Evolutionary conservation across 2,113 vertebrate species (phyloP).

Genomic region (Rhinichthys klamathensis): DNA sequence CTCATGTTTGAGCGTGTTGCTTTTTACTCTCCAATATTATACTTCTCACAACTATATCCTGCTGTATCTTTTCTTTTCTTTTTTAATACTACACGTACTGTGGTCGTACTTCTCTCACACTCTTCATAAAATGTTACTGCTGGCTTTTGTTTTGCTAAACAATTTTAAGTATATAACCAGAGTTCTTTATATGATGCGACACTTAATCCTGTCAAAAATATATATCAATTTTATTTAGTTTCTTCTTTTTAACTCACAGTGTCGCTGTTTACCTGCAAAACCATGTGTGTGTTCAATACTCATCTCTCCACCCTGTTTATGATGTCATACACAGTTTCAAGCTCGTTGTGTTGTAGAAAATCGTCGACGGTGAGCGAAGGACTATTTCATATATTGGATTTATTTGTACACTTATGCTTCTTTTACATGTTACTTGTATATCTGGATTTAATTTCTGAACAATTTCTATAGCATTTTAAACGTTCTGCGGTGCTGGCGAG

Average conservation of each 20-base stretch:
- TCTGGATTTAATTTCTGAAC: neutral
- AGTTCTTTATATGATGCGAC: no score
- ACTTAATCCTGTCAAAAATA: neutral
- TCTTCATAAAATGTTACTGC: no score
- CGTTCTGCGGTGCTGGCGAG: no score
- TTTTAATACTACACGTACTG: neutral
- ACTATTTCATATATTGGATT: neutral
- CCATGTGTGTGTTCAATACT: no score
- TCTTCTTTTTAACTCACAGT: slow-evolving; percentile 30
- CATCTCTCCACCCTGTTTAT: neutral
- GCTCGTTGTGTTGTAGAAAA: neutral
- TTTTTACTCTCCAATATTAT: neutral
- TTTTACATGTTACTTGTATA: slow-evolving; percentile 40
- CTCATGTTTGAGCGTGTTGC: neutral
- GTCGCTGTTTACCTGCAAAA: slow-evolving; percentile 54
- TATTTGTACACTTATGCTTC: neutral
- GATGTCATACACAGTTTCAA: neutral
- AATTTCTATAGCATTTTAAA: neutral
- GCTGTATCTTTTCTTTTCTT: neutral
- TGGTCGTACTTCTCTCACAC: no score
- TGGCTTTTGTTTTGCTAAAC: neutral
- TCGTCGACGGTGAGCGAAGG: neutral
- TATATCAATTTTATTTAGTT: neutral
- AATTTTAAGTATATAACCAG: neutral
- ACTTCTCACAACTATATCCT: neutral